phyloP scores from a whole-genome alignment of 30 jellyfish, hydroid and myxozoan genomes.

The Cassiopea andromeda region DNA sequence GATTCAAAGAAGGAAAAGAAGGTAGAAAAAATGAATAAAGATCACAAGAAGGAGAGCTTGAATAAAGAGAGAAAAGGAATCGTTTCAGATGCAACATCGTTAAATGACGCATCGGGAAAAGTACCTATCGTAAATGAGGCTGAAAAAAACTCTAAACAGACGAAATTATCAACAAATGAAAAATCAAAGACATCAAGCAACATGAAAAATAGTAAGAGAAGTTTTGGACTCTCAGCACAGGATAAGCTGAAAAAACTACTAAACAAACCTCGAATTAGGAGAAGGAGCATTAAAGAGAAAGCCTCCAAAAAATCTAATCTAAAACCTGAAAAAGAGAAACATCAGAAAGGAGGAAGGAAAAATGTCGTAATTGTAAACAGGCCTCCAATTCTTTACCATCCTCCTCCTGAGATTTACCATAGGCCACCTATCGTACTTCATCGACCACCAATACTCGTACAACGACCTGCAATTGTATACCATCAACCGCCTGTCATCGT shows the following conservation, averaged over 20 bases:
- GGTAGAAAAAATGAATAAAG: background rate
- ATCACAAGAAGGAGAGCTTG: background rate
- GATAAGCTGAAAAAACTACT: conserved; percentile 12
- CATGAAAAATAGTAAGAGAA: background rate
- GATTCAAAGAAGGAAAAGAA: conserved; percentile 12
- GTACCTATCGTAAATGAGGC: conserved; percentile 24
- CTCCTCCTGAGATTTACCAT: conserved; percentile 96
- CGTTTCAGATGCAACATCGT: conserved; percentile 23
- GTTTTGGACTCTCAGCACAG: background rate
- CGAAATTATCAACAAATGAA: conserved; percentile 11
- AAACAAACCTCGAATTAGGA: conserved; percentile 5
- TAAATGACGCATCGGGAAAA: conserved; percentile 33
- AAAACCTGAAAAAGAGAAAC: conserved; percentile 66
- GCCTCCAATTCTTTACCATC: conserved; percentile 95
- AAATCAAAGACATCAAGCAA: background rate
- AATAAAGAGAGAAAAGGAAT: conserved; percentile 23
- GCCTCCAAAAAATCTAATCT: conserved; percentile 22
- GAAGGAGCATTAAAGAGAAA: conserved; percentile 19
- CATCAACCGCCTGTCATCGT: conserved; percentile 97
- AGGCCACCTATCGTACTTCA: conserved; percentile 92
- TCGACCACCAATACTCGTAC: conserved; percentile 91
- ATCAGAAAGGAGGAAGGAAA: conserved; percentile 83
- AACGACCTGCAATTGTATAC: conserved; percentile 94
- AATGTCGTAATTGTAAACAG: conserved; percentile 90
- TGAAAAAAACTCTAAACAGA: background rate